Evolutionary conservation across 2,113 vertebrate genomes (phyloP), one percentile per base, ranked within the genome.

Genomic region (Beaufortia kweichowensis): DNA sequence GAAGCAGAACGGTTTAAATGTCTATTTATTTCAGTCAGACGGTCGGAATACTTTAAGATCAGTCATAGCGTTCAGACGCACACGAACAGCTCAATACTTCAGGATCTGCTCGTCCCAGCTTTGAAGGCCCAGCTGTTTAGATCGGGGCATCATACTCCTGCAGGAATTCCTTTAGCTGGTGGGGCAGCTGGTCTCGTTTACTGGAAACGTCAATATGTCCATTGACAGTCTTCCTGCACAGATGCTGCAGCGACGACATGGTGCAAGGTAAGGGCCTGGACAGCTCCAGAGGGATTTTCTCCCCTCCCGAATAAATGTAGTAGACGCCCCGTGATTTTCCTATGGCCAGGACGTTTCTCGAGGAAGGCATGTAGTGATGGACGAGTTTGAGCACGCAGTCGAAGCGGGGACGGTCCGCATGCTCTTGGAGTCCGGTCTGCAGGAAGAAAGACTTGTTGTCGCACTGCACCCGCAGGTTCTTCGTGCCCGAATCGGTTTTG

Each of bases 201-300:
- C 92, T 90, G 0, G 94, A 96, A 62, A 92, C 91, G 82, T 95
- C 94, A 88, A 95, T 83, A 84, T 95, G 94, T 71, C 96, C 94
- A 0, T 99, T 98, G 66, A 99, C 96, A 0, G 96, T 97, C 88
- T 98, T 98, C 71, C 97, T 92, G 86, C 96, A 98, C 80, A 99
- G 90, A 84, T 99, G 97, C 86, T 99, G 95, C 79, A 99, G 88
- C 0, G 92, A 94, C 76, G 96, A 95, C 81, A 97, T 89, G 2
- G 84, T 94, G 43, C 92, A 94, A 80, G 92, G 93, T 1, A 97
- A 91, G 0, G 97, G 97, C 76, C 91, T 92, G 82, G 92, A 91
- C 75, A 99, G 89, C 84, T 96, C 93, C 88, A 99, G 85, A 0
- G 97, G 96, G 80, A 98, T 93, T 85, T 96, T 98, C 85, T 97